Base-by-base conservation (phyloP, 2,113 vertebrate genomes). In the Ursus arctos region DNA sequence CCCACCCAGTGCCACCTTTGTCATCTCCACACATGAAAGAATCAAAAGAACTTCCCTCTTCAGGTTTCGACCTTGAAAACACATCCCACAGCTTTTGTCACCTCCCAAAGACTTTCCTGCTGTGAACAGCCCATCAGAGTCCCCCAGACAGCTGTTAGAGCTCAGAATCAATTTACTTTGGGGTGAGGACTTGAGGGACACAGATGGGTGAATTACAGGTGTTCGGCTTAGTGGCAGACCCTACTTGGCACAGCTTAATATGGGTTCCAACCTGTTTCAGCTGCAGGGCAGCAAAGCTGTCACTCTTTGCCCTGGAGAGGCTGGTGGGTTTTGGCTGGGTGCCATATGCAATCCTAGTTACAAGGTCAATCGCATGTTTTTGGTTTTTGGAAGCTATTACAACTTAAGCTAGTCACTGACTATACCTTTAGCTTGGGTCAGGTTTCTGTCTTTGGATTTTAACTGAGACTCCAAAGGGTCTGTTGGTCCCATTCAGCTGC, bases 141-240 rank as follows among this genome's bases (percentile, higher is more conserved):
- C 87, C 95, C 97, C 98, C 71, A 98, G 96, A 98, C 98, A 98
- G 98, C 97, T 98, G 98, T 97, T 98, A 97, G 93, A 97, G 53
- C 95, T 98, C 97, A 97, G 95, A 98, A 97, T 97, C 98, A 92
- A 98, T 98, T 98, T 97, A 98, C 97, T 93, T 96, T 98, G 97
- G 97, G 98, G 98, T 94, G 94, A 98, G 93, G 93, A 96, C 97
- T 98, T 97, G 95, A 98, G 98, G 97, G 96, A 98, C 97, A 97
- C 98, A 98, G 98, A 98, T 98, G 98, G 98, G 98, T 98, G 96
- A 97, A 98, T 98, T 98, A 98, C 97, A 98, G 98, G 98, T 98
- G 98, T 98, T 98, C 98, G 94, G 95, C 95, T 97, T 97, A 97
- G 98, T 95, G 96, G 93, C 97, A 98, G 98, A 96, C 93, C 98